These are phyloP conservation scores for Sepiola atlantica DNA, from an alignment of 2,888 invertebrate genomes.

Conservation along the genomic window DNA sequence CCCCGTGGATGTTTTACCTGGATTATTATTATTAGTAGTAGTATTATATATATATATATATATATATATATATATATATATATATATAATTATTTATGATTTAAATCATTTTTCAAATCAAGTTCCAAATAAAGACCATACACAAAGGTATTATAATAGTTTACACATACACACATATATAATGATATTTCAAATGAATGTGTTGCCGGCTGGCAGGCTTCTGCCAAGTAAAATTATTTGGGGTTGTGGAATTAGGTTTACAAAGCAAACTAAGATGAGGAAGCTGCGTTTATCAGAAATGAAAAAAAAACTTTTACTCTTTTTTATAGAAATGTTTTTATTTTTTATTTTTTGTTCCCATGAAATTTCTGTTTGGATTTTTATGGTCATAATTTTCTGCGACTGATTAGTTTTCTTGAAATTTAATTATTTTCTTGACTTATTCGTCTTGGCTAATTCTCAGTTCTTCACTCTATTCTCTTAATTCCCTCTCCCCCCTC, in stretches of 20 bases:
- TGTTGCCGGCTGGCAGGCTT: neutral
- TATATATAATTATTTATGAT: too few species aligned
- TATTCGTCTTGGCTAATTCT: neutral
- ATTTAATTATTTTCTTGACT: neutral
- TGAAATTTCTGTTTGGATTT: conserved; percentile 11
- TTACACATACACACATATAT: neutral
- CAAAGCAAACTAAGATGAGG: neutral
- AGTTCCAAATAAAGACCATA: too few species aligned
- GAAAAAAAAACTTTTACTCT: neutral
- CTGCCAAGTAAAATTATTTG: neutral
- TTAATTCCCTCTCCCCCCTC: neutral
- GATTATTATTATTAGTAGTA: too few species aligned
- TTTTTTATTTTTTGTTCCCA: neutral
- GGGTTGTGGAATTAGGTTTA: neutral
- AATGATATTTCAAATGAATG: neutral
- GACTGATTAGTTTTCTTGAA: conserved; percentile 12
- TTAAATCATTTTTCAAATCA: too few species aligned
- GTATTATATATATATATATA: too few species aligned
- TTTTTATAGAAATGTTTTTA: neutral
- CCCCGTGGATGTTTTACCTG: too few species aligned
- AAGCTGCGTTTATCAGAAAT: neutral
- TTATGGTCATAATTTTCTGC: conserved; percentile 8
- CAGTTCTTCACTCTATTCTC: neutral
- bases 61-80: too few species aligned
- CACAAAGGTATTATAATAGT: too few species aligned